phyloP scores from a whole-genome alignment of 1,140 invertebrate species.

The Varroa destructor region DNA sequence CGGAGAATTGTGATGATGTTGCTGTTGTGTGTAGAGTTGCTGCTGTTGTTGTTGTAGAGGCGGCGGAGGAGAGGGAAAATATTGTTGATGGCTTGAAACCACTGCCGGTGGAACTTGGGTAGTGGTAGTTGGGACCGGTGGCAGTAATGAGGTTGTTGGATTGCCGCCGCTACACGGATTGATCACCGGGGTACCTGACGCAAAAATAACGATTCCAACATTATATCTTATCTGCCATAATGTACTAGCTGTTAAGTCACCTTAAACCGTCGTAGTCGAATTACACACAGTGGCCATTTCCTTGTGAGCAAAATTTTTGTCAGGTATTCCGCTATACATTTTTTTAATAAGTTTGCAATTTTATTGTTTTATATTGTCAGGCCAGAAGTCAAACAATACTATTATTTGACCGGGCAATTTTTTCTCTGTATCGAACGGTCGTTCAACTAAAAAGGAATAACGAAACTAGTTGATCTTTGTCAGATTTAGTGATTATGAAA shows the following conservation, averaged over 20 bases:
- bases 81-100: not conserved
- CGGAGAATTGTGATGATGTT: constrained; percentile 22
- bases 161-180: not conserved
- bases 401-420: too few relatives aligned
- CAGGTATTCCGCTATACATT: too few relatives aligned
- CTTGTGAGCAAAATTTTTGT: too few relatives aligned
- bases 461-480: too few relatives aligned
- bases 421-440: too few relatives aligned
- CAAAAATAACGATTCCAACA: not conserved
- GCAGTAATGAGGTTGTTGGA: constrained; percentile 8
- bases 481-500: too few relatives aligned
- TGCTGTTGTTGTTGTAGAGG: constrained; percentile 29
- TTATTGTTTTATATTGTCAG: too few relatives aligned
- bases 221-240: not conserved
- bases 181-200: constrained; percentile 17
- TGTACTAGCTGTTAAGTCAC: not conserved
- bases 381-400: too few relatives aligned
- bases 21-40: constrained; percentile 29
- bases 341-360: too few relatives aligned
- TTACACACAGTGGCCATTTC: not conserved
- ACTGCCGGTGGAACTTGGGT: not conserved
- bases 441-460: too few relatives aligned
- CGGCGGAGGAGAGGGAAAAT: constrained; percentile 8
- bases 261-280: not conserved
- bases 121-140: not conserved